These are phyloP conservation scores for Phania funesta DNA, from an alignment of 2,888 invertebrate species.

Conservation along the genomic window DNA sequence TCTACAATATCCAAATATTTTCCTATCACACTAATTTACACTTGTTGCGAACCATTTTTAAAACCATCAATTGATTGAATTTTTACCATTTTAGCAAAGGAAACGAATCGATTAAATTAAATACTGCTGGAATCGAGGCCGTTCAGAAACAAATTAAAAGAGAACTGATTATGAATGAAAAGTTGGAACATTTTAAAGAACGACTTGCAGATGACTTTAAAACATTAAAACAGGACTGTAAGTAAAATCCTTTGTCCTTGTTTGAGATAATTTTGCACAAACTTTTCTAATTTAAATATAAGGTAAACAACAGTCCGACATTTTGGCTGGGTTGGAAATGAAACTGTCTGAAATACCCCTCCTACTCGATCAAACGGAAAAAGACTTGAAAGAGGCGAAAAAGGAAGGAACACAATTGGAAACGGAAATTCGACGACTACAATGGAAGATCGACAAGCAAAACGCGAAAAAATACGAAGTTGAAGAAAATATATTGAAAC, in stretches of 20 bases:
- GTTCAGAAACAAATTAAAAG: conserved; percentile 84
- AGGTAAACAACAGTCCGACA: conserved; percentile 83
- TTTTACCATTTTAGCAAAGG: conserved; percentile 81
- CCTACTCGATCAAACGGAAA: conserved; percentile 84
- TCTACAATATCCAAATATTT: no score
- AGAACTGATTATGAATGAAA: conserved; percentile 86
- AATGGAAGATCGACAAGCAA: conserved; percentile 81
- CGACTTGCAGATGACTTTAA: conserved; percentile 83
- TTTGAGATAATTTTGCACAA: neutral
- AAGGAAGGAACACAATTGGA: conserved; percentile 77
- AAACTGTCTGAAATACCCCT: conserved; percentile 82
- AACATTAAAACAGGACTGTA: conserved; percentile 73
- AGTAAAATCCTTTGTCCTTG: conserved; percentile 57
- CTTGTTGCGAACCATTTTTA: neutral
- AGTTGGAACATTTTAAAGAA: conserved; percentile 83
- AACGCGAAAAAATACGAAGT: conserved; percentile 82
- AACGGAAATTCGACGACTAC: conserved; percentile 76
- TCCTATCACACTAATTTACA: no score
- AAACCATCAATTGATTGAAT: neutral
- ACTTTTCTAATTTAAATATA: conserved; percentile 58
- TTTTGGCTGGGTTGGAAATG: conserved; percentile 81
- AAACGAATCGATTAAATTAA: conserved; percentile 82
- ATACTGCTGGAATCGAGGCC: conserved; percentile 84
- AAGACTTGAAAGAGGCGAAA: conserved; percentile 82
- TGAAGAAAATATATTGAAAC: conserved; percentile 84